A percentile compares a stretch with the other conserved stretches of the same genome.
These are phyloP conservation scores for Yponomeuta malinellus DNA, from an alignment of 2,888 invertebrate species.

Conservation along the genomic window DNA sequence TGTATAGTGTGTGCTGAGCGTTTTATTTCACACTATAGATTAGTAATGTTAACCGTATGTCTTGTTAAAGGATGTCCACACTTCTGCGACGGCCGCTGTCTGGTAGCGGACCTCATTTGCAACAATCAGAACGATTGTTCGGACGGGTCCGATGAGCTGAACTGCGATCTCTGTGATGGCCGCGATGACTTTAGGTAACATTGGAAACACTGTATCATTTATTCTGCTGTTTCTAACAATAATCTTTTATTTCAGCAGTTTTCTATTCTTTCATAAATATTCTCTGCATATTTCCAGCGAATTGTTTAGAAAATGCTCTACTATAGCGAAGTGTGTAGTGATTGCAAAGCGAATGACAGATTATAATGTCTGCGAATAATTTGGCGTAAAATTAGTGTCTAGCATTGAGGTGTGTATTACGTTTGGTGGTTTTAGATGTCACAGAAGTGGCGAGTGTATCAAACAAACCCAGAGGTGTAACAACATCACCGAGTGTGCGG, in stretches of 20 bases:
- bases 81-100: slow-evolving; percentile 75
- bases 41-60: slow-evolving; percentile 21
- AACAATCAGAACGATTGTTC: slow-evolving; percentile 74
- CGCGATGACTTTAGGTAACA: slow-evolving; percentile 58
- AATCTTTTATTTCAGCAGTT: neutral
- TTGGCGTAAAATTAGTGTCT: too few relatives aligned
- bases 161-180: slow-evolving; percentile 48
- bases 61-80: slow-evolving; percentile 55
- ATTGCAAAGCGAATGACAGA: neutral
- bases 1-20: neutral
- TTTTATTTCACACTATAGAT: neutral
- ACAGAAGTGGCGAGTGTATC: slow-evolving; percentile 63
- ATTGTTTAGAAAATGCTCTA: too few relatives aligned
- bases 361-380: too few relatives aligned
- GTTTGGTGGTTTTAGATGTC: slow-evolving; percentile 45
- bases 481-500: slow-evolving; percentile 72
- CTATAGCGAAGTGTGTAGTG: too few relatives aligned
- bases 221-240: neutral
- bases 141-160: slow-evolving; percentile 76
- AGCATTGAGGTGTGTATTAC: neutral
- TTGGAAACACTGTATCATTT: neutral
- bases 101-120: slow-evolving; percentile 76
- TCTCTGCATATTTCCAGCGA: too few relatives aligned
- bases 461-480: slow-evolving; percentile 70
- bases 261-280: neutral